Percentiles rank a stretch among this genome's conserved stretches.
phyloP scores from a whole-genome alignment of 1,140 invertebrate genomes.

The Micrasema longulum region DNA sequence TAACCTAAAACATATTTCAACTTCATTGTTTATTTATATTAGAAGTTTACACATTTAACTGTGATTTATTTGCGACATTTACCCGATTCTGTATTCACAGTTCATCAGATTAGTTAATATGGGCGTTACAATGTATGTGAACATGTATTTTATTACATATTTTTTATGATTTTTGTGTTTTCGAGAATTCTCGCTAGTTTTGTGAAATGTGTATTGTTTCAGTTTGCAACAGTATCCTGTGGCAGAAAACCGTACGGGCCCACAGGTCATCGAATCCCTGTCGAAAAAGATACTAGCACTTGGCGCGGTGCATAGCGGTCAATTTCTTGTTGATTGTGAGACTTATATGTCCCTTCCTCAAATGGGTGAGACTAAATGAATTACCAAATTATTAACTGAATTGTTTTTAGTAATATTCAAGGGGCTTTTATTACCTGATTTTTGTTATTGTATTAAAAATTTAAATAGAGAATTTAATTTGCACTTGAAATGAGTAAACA shows the following conservation, averaged over 20 bases:
- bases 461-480: no score
- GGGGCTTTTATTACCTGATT: background rate
- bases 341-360: slow-evolving; percentile 86
- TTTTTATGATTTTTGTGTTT: no score
- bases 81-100: no score
- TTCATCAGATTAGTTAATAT: no score
- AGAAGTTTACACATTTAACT: no score
- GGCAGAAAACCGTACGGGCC: slow-evolving; percentile 86
- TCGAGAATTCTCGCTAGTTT: background rate
- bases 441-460: slow-evolving; percentile 2
- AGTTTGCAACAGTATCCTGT: slow-evolving; percentile 86
- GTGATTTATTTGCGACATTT: no score
- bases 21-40: no score
- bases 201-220: slow-evolving; percentile 19
- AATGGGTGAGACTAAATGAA: no score
- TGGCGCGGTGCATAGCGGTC: slow-evolving; percentile 87
- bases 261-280: slow-evolving; percentile 86
- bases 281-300: slow-evolving; percentile 87
- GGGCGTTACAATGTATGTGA: slow-evolving; percentile 48
- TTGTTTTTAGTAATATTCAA: slow-evolving; percentile 57
- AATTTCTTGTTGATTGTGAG: slow-evolving; percentile 95
- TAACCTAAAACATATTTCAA: no score
- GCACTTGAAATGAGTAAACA: no score
- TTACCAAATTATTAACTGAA: no score
- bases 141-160: background rate